Evolutionary conservation across 2,888 invertebrate genomes (phyloP).

Genomic region (Drosophila neutralis): DNA sequence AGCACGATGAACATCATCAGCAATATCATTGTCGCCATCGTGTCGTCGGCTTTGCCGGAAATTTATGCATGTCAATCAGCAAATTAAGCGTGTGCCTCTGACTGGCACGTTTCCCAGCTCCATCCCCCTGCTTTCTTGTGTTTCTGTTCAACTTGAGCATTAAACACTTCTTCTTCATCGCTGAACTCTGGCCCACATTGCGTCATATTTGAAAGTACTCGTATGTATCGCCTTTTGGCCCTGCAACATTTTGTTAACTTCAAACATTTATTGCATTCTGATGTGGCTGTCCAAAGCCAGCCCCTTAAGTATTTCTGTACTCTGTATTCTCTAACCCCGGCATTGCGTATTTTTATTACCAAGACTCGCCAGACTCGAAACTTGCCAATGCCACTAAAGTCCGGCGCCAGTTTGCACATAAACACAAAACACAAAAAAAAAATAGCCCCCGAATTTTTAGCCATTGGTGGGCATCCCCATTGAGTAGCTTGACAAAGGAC

Average conservation of each 20-base stretch:
- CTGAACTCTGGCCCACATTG: slow-evolving; percentile 30
- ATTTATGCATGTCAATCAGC: slow-evolving; percentile 78
- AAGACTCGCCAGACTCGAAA: slow-evolving; percentile 68
- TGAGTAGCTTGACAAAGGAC: slow-evolving; percentile 44
- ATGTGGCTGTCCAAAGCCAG: slow-evolving; percentile 49
- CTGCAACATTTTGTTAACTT: slow-evolving; percentile 68
- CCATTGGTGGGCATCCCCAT: slow-evolving; percentile 44
- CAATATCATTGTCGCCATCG: slow-evolving; percentile 40
- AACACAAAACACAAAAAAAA: slow-evolving; percentile 44
- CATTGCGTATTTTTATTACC: slow-evolving; percentile 69
- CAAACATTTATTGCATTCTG: slow-evolving; percentile 72
- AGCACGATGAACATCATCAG: slow-evolving; percentile 16
- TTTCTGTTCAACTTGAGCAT: not conserved
- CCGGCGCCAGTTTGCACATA: slow-evolving; percentile 78
- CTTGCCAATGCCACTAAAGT: slow-evolving; percentile 74
- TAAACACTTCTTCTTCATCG: slow-evolving; percentile 1
- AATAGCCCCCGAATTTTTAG: slow-evolving; percentile 40
- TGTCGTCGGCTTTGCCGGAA: slow-evolving; percentile 68
- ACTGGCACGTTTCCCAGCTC: slow-evolving; percentile 41
- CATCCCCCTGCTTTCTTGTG: not conserved
- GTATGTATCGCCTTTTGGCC: slow-evolving; percentile 42
- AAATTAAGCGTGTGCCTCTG: slow-evolving; percentile 61
- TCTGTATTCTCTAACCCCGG: slow-evolving; percentile 28
- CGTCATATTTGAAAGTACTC: slow-evolving; percentile 51
- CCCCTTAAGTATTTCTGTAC: slow-evolving; percentile 27